Evolutionary conservation across 2,797 vertebrate genomes (phyloP), one percentile per base, ranked within the genome.

Genomic region (Protonibea diacanthus): DNA sequence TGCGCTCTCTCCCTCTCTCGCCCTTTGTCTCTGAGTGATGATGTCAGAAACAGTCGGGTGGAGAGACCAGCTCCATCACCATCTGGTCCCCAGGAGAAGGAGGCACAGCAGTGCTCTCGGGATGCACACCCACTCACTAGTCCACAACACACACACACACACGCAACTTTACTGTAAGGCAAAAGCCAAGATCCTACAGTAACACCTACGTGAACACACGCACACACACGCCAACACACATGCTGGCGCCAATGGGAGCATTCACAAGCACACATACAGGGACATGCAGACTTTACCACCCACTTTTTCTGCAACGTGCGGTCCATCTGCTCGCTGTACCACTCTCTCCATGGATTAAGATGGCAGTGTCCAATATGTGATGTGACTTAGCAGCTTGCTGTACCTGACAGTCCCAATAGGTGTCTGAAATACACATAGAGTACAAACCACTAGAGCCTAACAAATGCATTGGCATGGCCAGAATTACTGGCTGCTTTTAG

Each of bases 1-100:
- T 53, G 62, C 49, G n/a, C n/a, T 55, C 55, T 29, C 7, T 51
- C 61, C 33, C 25, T 66, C 13, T 23, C 56, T 29, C 14, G 20
- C 14, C 15, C 25, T 63, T 62, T 78, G 64, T 85, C 40, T 82
- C 59, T 77, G 64, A 66, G 78, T 60, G 71, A 71, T 80, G 74
- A 88, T 90, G 84, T 89, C 88, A 86, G 62, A 62, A 86, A 80
- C 79, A 84, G 74, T 86, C 4, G 66, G 86, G 86, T 83, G 86
- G 74, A 81, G 84, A 71, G 38, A 80, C 76, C 40, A 18, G 60
- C 74, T 80, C 78, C 65, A 47, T 81, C 86, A 82, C 93, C 90
- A 93, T 93, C 92, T 93, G 92, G 91, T 88, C 86, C 78, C 82
- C 78, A 88, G 81, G 83, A 89, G 84, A 86, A 74, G 82, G 71